These are phyloP conservation scores for Eospalax fontanierii DNA, from an alignment of 2,797 vertebrate species.

Conservation along the genomic window DNA sequence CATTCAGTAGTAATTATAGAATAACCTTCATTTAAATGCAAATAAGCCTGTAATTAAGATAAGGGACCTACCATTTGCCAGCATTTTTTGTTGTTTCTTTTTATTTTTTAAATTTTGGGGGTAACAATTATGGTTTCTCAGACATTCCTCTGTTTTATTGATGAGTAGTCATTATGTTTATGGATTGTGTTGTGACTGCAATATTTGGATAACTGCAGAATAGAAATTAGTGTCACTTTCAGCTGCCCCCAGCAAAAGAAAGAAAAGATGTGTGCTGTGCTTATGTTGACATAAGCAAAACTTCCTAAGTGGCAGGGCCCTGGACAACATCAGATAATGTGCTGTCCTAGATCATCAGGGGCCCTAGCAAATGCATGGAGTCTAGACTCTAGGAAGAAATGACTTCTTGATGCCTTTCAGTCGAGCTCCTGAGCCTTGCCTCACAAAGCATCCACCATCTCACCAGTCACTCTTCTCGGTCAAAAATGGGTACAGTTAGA, in stretches of 20 bases:
- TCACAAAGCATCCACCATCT: background rate
- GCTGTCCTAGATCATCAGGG: conserved; percentile 64
- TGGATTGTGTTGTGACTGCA: conserved; percentile 79
- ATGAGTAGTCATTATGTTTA: conserved; percentile 83
- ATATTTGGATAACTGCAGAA: conserved; percentile 77
- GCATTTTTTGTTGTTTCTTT: conserved; percentile 85
- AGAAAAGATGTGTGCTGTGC: conserved; percentile 35
- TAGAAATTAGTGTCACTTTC: conserved; percentile 72
- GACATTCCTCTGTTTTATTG: conserved; percentile 85
- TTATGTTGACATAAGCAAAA: conserved; percentile 85
- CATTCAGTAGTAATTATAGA: conserved; percentile 92
- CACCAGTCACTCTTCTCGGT: background rate
- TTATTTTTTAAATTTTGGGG: conserved; percentile 82
- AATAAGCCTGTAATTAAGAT: conserved; percentile 93
- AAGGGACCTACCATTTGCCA: conserved; percentile 91
- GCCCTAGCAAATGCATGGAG: conserved; percentile 23
- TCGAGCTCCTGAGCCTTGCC: background rate
- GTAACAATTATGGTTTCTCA: conserved; percentile 87
- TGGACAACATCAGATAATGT: conserved; percentile 19
- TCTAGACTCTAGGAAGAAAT: conserved; percentile 26
- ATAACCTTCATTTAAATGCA: conserved; percentile 94
- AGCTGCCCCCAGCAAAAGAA: conserved; percentile 76
- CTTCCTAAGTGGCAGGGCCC: conserved; percentile 66
- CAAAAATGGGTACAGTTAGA: background rate
- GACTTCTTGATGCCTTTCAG: conserved; percentile 49